Evolutionary conservation across 2,797 vertebrate species (phyloP), one percentile per base, ranked within the genome.

Genomic region (Falco cherrug): DNA sequence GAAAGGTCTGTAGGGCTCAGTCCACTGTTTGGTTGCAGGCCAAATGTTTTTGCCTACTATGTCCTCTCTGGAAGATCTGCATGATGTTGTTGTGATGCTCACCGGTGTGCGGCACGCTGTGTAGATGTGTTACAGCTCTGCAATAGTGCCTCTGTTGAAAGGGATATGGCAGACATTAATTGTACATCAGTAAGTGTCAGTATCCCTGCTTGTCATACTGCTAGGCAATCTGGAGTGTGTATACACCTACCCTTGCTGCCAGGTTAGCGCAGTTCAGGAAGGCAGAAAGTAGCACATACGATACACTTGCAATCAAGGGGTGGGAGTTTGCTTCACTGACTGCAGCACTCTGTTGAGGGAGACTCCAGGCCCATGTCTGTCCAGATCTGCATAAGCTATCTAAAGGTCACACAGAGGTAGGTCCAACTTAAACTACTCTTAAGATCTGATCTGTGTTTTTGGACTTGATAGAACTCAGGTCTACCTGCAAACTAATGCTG

Each of bases 271-370:
- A 20, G 45, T 57, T 77, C 33, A 83, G 65, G 64, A 79, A 60
- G n/a, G 54, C 26, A 37, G 43, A 57, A 48, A 54, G 50, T 6
- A 77, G 37, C 35, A 8, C 16, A 1, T 10, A 0, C 0, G 14
- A 9, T 65, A 12, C 20, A 8, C 39, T 43, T 48, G 41, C 3
- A 51, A 7, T 60, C 28, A 26, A 39, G 67, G 78, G 25, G 6
- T 67, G 59, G 67, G 56, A 81, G 60, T 83, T 63, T 54, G 11
- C 26, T 77, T 65, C 15, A 4, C 26, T 37, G 51, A 41, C 41
- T 33, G 37, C 28, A 65, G 37, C 0, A 0, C 26, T 88, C 33
- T 39, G 21, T 31, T 1, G 1, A 43, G 80, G 31, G 57, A 65
- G 11, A 25, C 17, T 76, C 31, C 15, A 54, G 63, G 25, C 22